phyloP scores from a whole-genome alignment of 2,888 invertebrate species.

The Nesidiocoris tenuis region DNA sequence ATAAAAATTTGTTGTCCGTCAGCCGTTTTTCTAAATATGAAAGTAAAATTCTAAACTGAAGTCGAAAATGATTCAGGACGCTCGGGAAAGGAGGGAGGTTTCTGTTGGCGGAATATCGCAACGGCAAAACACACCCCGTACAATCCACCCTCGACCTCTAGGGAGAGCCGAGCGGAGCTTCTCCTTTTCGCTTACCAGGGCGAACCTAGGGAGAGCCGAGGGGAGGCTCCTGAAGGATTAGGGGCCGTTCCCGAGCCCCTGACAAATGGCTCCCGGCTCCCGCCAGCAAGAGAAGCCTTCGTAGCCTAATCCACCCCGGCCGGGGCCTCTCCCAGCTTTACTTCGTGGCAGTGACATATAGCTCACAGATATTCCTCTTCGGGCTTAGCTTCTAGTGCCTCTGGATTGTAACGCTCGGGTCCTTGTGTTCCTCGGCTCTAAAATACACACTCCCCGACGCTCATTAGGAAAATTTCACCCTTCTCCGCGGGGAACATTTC shows the following conservation, averaged over 20 bases:
- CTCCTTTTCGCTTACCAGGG: background rate
- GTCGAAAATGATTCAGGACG: no score
- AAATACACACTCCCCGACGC: constrained; percentile 22
- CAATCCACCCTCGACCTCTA: background rate
- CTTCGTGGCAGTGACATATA: constrained; percentile 40
- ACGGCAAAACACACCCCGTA: background rate
- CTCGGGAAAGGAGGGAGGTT: no score
- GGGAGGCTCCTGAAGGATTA: constrained; percentile 43
- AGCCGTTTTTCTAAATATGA: no score
- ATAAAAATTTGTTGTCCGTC: no score
- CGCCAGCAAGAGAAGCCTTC: constrained; percentile 17
- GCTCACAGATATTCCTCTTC: constrained; percentile 41
- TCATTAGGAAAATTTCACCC: background rate
- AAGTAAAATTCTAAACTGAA: no score
- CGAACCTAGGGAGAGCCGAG: background rate
- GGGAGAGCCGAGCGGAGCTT: background rate
- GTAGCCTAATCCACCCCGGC: constrained; percentile 42
- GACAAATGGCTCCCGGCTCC: constrained; percentile 38
- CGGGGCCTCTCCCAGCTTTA: constrained; percentile 33
- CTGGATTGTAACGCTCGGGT: constrained; percentile 31
- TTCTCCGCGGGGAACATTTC: no score
- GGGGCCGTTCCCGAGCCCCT: constrained; percentile 36
- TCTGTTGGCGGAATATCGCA: background rate
- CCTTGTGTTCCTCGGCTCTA: constrained; percentile 26
- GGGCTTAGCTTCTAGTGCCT: constrained; percentile 30